Evolutionary conservation across 2,888 invertebrate genomes (phyloP).

Genomic region (Plagodis dolabraria): DNA sequence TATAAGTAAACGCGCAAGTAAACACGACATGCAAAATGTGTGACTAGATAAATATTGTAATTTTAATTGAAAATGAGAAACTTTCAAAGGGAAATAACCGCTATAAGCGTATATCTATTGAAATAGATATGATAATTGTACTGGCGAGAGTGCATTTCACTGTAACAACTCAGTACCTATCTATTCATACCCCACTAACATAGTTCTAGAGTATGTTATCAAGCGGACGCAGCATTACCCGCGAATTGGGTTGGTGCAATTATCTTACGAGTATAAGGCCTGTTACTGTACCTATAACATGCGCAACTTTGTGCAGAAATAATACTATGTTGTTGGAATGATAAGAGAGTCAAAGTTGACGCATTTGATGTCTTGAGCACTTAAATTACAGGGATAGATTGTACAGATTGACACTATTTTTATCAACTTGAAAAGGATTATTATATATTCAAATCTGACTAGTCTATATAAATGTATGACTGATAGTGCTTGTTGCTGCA

Average conservation of each 20-base stretch:
- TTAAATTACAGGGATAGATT: too few relatives aligned
- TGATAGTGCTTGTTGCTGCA: too few relatives aligned
- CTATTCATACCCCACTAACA: slow-evolving; percentile 47
- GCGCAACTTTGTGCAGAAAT: slow-evolving; percentile 23
- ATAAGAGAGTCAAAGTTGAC: slow-evolving; percentile 14
- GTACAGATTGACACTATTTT: too few relatives aligned
- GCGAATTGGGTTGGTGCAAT: slow-evolving; percentile 73
- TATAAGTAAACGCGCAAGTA: too few relatives aligned
- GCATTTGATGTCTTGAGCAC: slow-evolving; percentile 1
- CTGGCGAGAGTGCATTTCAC: slow-evolving; percentile 32
- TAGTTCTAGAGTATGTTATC: slow-evolving; percentile 63
- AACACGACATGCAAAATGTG: too few relatives aligned
- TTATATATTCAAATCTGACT: too few relatives aligned
- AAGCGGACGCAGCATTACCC: slow-evolving; percentile 64
- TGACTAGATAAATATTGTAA: too few relatives aligned
- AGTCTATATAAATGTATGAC: too few relatives aligned
- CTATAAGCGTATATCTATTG: slow-evolving; percentile 9
- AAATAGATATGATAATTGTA: slow-evolving; percentile 28
- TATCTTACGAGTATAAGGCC: slow-evolving; percentile 57
- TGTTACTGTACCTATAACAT: slow-evolving; percentile 33
- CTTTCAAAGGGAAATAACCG: not conserved
- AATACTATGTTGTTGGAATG: slow-evolving; percentile 11
- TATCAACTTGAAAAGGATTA: too few relatives aligned
- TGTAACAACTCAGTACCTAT: slow-evolving; percentile 37
- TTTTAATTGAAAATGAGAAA: not conserved